phyloP scores from a whole-genome alignment of 2,797 vertebrate species.

The Ctenosaura bakeri region DNA sequence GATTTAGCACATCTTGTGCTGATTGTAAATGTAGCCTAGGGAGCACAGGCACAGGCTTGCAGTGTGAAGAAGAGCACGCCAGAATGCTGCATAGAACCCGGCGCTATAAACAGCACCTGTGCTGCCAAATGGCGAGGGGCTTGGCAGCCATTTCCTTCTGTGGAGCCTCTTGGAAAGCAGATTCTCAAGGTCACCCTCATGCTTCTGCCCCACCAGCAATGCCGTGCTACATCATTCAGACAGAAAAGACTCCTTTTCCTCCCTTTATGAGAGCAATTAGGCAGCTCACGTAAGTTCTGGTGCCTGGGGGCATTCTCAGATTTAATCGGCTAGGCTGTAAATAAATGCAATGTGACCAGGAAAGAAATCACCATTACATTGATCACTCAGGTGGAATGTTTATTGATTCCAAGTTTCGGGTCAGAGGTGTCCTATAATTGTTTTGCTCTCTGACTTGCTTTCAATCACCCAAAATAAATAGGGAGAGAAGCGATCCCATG shows the following conservation, averaged over 20 bases:
- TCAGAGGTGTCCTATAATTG: constrained; percentile 37
- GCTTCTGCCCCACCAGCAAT: fast-evolving
- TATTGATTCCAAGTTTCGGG: constrained; percentile 12
- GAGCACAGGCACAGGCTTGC: constrained; percentile 63
- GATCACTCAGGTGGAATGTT: neutral
- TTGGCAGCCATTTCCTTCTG: constrained; percentile 51
- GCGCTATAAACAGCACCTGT: constrained; percentile 74
- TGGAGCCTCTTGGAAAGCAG: fast-evolving
- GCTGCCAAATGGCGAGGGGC: constrained; percentile 71
- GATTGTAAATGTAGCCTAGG: constrained; percentile 62
- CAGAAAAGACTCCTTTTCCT: neutral
- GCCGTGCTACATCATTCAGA: neutral
- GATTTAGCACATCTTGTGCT: constrained; percentile 74
- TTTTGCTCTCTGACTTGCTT: constrained; percentile 31
- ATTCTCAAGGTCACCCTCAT: neutral
- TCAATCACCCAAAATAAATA: constrained; percentile 2
- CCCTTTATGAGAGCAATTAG: neutral
- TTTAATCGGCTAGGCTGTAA: constrained; percentile 19
- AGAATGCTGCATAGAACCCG: constrained; percentile 48
- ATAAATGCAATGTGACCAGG: constrained; percentile 33
- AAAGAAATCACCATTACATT: neutral
- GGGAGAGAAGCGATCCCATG: neutral
- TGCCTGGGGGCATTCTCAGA: constrained; percentile 28
- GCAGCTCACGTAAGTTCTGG: neutral
- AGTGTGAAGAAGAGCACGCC: constrained; percentile 57